phyloP scores from a whole-genome alignment of 2,113 vertebrate genomes.

The Hypanus sabinus region DNA sequence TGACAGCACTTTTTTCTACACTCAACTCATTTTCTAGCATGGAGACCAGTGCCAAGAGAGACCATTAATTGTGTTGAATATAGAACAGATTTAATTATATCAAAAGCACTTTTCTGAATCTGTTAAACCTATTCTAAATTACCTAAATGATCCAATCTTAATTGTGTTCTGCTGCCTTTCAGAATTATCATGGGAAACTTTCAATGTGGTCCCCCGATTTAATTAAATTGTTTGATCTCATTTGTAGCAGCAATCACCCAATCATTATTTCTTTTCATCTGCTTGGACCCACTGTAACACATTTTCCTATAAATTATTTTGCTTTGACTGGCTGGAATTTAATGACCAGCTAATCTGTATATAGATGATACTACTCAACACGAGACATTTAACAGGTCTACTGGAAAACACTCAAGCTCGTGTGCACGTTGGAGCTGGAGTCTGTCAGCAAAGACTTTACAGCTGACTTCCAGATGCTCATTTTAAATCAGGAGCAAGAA shows the following conservation, averaged over 20 bases:
- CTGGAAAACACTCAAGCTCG: neutral
- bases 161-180: slow-evolving; percentile 26
- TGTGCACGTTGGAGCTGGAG: too few relatives aligned
- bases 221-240: slow-evolving; percentile 32
- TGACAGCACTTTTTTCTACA: neutral
- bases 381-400: neutral
- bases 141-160: slow-evolving; percentile 34
- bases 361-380: neutral
- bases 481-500: neutral
- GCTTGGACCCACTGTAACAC: neutral
- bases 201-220: slow-evolving; percentile 23
- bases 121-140: slow-evolving; percentile 35
- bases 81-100: slow-evolving; percentile 33
- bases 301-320: slow-evolving; percentile 16
- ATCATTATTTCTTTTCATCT: slow-evolving; percentile 33
- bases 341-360: slow-evolving; percentile 17
- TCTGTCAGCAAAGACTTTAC: neutral
- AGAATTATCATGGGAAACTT: slow-evolving; percentile 24
- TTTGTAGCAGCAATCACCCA: slow-evolving; percentile 29
- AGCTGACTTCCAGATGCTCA: neutral
- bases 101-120: slow-evolving; percentile 35
- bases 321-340: neutral
- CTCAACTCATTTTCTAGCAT: slow-evolving; percentile 4
- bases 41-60: neutral
- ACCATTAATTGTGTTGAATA: slow-evolving; percentile 25